A percentile compares a stretch with the other conserved stretches of the same genome.
These are phyloP conservation scores for Nerophis lumbriciformis DNA, from an alignment of 2,113 vertebrate genomes.

Conservation along the genomic window DNA sequence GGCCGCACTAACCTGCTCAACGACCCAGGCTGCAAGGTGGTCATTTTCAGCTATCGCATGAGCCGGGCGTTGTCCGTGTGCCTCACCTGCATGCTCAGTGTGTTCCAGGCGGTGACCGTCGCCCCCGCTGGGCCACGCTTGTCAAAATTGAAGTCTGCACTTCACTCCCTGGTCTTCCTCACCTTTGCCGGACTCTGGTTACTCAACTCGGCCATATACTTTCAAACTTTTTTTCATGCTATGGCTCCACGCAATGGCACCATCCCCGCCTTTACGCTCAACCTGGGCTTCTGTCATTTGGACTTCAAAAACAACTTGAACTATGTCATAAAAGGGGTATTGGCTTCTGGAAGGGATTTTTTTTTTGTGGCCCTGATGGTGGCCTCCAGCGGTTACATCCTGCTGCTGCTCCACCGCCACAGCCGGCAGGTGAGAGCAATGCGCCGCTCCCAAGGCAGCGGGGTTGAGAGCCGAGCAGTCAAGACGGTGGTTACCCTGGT, in stretches of 20 bases:
- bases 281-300: constrained; percentile 74
- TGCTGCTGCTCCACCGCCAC: constrained; percentile 69
- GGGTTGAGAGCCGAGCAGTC: constrained; percentile 66
- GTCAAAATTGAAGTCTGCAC: constrained; percentile 52
- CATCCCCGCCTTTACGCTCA: constrained; percentile 68
- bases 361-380: constrained; percentile 72
- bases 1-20: constrained; percentile 63
- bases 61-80: constrained; percentile 72
- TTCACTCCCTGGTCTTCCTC: constrained; percentile 60
- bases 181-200: constrained; percentile 68
- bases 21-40: constrained; percentile 69
- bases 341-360: constrained; percentile 67
- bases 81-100: constrained; percentile 74
- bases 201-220: constrained; percentile 72
- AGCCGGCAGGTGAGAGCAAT: constrained; percentile 52
- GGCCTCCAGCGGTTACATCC: constrained; percentile 69
- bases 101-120: constrained; percentile 70
- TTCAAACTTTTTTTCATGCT: constrained; percentile 67
- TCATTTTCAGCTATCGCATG: constrained; percentile 72
- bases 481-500: constrained; percentile 72
- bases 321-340: constrained; percentile 72
- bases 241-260: constrained; percentile 70
- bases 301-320: constrained; percentile 71
- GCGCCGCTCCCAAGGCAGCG: constrained; percentile 46
- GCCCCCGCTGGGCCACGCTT: constrained; percentile 30